phyloP scores from a whole-genome alignment of 2,113 vertebrate species.

The Rhea pennata region DNA sequence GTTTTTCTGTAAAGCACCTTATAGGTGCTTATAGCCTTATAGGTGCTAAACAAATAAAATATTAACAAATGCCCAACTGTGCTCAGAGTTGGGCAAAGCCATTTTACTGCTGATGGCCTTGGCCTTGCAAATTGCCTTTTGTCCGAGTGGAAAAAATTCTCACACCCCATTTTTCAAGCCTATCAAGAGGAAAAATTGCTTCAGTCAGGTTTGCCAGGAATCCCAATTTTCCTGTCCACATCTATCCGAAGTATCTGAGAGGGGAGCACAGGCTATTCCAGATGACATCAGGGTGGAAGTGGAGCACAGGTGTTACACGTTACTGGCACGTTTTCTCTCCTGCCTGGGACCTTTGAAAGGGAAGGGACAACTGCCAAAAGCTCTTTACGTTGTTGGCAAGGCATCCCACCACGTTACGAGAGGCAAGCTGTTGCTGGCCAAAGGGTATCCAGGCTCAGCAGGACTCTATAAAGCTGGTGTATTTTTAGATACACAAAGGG shows the following conservation, averaged over 20 bases:
- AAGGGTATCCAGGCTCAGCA: not conserved
- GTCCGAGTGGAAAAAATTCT: not conserved
- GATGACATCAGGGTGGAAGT: not conserved
- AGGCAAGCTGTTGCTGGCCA: not conserved
- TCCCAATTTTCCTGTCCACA: not conserved
- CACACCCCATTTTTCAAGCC: not conserved
- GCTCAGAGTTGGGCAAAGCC: not conserved
- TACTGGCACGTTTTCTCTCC: not conserved
- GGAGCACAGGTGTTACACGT: not conserved
- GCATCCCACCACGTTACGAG: fast-evolving
- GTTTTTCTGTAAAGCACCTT: not conserved
- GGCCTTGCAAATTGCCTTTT: not conserved
- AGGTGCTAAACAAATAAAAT: not conserved
- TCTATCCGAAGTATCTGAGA: not conserved
- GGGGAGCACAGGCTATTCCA: not conserved
- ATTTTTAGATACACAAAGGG: fast-evolving
- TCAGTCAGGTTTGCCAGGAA: not conserved
- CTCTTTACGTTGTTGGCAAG: not conserved
- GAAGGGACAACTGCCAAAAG: not conserved
- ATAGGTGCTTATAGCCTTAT: not conserved
- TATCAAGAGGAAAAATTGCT: not conserved
- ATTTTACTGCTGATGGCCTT: not conserved
- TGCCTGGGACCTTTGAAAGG: not conserved
- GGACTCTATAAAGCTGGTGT: not conserved
- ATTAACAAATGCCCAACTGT: not conserved